Conservation (phyloP, 2,113 vertebrate genomes). For the Macquaria australasica region DNA sequence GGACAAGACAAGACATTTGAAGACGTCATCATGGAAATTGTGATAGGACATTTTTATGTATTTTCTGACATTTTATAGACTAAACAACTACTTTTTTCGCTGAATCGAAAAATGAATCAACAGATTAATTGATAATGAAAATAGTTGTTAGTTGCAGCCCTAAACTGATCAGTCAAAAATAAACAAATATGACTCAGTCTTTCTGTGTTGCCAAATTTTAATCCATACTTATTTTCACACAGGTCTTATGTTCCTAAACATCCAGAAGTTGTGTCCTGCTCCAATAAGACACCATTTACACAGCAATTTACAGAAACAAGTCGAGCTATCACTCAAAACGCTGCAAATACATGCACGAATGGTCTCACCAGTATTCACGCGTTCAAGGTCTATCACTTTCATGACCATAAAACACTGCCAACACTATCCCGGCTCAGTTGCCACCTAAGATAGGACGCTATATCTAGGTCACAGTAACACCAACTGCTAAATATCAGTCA, state of each 20-base stretch:
- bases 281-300: background rate
- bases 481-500: conserved; percentile 48
- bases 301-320: background rate
- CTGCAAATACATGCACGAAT: background rate
- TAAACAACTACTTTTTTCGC: background rate
- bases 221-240: background rate
- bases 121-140: background rate
- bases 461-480: conserved; percentile 45
- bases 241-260: background rate
- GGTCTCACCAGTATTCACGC: background rate
- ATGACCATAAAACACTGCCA: no score
- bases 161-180: background rate
- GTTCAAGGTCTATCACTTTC: background rate
- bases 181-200: background rate
- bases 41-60: background rate
- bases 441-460: conserved; percentile 14
- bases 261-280: background rate
- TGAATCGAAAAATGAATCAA: background rate
- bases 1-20: no score
- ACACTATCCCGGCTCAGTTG: no score
- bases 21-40: no score
- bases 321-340: background rate
- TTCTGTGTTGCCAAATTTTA: no score
- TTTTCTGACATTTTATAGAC: background rate
- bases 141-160: background rate